These are phyloP conservation scores for Gymnocephalus cernua DNA, from an alignment of 2,113 vertebrate species.

Conservation along the genomic window DNA sequence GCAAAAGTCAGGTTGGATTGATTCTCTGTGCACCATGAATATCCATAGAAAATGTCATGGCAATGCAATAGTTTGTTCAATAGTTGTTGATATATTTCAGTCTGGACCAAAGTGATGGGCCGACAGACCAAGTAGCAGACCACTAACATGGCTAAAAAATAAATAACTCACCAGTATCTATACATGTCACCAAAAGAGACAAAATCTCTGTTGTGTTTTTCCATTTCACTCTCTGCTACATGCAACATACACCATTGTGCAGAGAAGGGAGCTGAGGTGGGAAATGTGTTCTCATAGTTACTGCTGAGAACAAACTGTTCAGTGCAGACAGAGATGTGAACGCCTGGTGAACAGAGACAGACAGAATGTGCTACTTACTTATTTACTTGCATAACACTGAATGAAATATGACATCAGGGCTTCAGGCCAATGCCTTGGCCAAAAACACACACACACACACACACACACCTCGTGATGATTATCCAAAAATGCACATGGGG, in stretches of 20 bases:
- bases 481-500: slow-evolving; percentile 58
- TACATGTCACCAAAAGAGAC: background rate
- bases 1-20: no score
- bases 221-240: background rate
- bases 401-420: slow-evolving; percentile 72
- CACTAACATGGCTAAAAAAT: background rate
- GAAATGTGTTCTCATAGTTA: slow-evolving; percentile 29
- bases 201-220: background rate
- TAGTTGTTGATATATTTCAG: background rate
- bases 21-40: background rate
- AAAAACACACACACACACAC: slow-evolving; percentile 17
- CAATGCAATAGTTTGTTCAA: background rate
- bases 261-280: slow-evolving; percentile 10
- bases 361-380: slow-evolving; percentile 70
- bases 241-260: background rate
- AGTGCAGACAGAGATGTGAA: slow-evolving; percentile 41
- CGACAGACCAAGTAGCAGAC: no score
- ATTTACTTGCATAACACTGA: slow-evolving; percentile 72
- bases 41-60: background rate
- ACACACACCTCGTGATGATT: slow-evolving; percentile 30
- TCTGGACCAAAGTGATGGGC: background rate
- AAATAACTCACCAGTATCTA: background rate
- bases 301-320: slow-evolving; percentile 33
- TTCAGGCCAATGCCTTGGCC: slow-evolving; percentile 47
- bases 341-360: slow-evolving; percentile 48